A percentile compares a stretch with the other conserved stretches of the same genome.
Conservation (phyloP, 1,140 invertebrate genomes). For the Sesamia nonagrioides region DNA sequence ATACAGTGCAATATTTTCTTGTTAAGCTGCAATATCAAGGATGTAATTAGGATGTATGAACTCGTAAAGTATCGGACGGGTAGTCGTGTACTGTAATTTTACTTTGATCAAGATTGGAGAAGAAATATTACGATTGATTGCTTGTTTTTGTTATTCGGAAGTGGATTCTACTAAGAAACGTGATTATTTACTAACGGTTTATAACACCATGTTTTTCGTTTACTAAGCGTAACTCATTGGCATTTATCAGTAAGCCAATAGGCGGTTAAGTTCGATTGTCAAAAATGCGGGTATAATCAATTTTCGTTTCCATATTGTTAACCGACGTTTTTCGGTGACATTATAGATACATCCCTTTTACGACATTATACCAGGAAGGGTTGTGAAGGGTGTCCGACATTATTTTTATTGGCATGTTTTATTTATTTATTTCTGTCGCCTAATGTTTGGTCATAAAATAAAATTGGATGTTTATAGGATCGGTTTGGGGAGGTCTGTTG, state of each 20-base stretch:
- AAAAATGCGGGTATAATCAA: conserved; percentile 37
- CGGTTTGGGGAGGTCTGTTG: conserved; percentile 23
- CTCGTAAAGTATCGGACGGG: conserved; percentile 16
- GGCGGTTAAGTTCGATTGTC: not conserved
- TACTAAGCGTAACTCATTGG: not conserved
- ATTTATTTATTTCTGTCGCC: conserved; percentile 47
- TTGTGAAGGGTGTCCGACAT: conserved; percentile 34
- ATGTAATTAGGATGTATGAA: conserved; percentile 38
- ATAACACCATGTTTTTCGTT: not conserved
- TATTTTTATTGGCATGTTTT: conserved; percentile 51
- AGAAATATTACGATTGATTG: conserved; percentile 11
- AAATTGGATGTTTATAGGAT: conserved; percentile 54
- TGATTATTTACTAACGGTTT: not conserved
- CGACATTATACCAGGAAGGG: conserved; percentile 45
- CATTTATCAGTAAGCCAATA: conserved; percentile 20
- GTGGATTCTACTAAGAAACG: not conserved
- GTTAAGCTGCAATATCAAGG: conserved; percentile 14
- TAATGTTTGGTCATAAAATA: conserved; percentile 46
- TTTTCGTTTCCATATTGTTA: conserved; percentile 11
- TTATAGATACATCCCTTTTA: conserved; percentile 20
- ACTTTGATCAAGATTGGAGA: conserved; percentile 17
- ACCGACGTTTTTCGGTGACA: not conserved
- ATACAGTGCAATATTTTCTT: conserved; percentile 40
- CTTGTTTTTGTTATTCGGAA: not conserved
- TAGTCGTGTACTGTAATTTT: conserved; percentile 5